These are phyloP conservation scores for Pelecanoides urinatrix DNA, from an alignment of 2,113 vertebrate genomes.

Conservation along the genomic window DNA sequence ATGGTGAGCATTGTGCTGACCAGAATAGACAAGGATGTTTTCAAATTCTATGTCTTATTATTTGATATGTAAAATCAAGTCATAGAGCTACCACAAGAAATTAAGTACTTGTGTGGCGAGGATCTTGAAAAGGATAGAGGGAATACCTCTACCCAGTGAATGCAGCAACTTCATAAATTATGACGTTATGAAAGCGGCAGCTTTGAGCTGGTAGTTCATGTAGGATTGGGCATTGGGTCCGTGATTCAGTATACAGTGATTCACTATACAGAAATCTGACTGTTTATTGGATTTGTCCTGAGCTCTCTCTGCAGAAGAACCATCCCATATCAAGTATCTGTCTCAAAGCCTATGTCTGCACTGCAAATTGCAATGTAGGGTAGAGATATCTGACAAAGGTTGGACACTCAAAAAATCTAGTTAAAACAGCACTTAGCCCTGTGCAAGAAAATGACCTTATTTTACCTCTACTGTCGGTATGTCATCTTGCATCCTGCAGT, in stretches of 20 bases:
- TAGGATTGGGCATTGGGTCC: neutral
- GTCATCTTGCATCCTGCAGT: neutral
- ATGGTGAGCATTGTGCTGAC: neutral
- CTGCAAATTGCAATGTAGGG: neutral
- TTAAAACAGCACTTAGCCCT: neutral
- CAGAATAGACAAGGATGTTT: neutral
- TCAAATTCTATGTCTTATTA: neutral
- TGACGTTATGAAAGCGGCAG: neutral
- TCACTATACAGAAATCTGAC: neutral
- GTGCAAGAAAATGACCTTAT: neutral
- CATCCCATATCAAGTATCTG: neutral
- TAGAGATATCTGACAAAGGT: neutral
- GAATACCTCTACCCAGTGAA: neutral
- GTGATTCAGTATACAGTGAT: neutral
- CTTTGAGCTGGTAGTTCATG: neutral
- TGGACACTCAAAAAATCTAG: neutral
- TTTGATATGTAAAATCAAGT: neutral
- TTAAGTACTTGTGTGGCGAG: accelerated
- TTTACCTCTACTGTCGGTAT: neutral
- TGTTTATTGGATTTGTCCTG: neutral
- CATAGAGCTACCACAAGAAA: neutral
- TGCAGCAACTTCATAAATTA: neutral
- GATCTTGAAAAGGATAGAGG: neutral
- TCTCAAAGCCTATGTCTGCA: neutral
- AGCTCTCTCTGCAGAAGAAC: neutral